phyloP scores from a whole-genome alignment of 2,888 invertebrate species.

The Strigamia crassipes region DNA sequence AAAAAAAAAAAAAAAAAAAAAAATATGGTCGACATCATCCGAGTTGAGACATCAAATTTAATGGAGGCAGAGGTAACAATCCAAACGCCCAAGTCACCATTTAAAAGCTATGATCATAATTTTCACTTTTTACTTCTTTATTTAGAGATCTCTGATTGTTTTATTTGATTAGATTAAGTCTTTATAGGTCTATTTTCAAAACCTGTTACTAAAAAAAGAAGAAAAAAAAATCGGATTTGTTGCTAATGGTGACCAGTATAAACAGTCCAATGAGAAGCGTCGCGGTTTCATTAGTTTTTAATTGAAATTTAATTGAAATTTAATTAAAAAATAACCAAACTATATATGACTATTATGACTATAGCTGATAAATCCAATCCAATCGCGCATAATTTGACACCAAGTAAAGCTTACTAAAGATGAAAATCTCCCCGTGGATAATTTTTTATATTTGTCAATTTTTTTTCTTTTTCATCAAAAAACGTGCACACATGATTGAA shows the following conservation, averaged over 20 bases:
- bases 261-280: too few species aligned
- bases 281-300: too few species aligned
- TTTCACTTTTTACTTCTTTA: neutral
- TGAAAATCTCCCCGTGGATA: neutral
- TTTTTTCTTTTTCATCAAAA: too few species aligned
- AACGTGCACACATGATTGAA: neutral
- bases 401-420: neutral
- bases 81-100: conserved; percentile 37
- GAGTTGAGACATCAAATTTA: conserved; percentile 29
- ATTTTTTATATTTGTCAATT: neutral
- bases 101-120: neutral
- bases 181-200: neutral
- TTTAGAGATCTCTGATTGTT: too few species aligned
- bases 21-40: neutral
- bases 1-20: neutral
- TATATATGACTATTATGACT: too few species aligned
- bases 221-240: too few species aligned
- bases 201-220: too few species aligned
- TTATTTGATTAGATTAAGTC: neutral
- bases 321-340: too few species aligned
- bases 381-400: neutral
- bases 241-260: too few species aligned
- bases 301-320: too few species aligned
- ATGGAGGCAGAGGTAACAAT: conserved; percentile 3
- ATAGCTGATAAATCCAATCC: neutral